Evolutionary conservation across 2,113 vertebrate species (phyloP).

Genomic region (zebrafish (Danio rerio)): DNA sequence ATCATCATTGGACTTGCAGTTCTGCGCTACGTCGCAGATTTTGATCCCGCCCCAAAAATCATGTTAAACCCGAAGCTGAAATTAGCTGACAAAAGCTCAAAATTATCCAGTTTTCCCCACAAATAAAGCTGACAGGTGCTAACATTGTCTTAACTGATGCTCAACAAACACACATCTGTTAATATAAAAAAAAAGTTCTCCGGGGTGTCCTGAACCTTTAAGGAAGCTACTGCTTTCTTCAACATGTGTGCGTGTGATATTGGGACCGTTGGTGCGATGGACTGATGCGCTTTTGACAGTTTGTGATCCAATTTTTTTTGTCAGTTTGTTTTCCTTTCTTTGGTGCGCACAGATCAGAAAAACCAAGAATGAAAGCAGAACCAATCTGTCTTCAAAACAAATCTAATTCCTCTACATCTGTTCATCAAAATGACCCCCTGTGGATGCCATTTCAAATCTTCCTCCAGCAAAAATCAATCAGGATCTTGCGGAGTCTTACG

Average conservation of each 20-base stretch:
- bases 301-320: slow-evolving; percentile 50
- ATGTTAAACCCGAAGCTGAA: too few species aligned
- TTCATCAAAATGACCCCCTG: slow-evolving; percentile 61
- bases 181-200: too few species aligned
- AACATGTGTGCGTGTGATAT: slow-evolving; percentile 29
- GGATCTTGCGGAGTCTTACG: neutral
- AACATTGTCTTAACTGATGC: too few species aligned
- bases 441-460: slow-evolving; percentile 55
- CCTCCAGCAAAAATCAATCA: slow-evolving; percentile 34
- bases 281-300: slow-evolving; percentile 55
- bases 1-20: too few species aligned
- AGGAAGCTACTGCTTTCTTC: neutral
- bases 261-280: slow-evolving; percentile 12
- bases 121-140: too few species aligned
- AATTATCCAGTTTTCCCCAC: too few species aligned
- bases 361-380: slow-evolving; percentile 47
- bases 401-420: slow-evolving; percentile 50
- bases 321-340: slow-evolving; percentile 45
- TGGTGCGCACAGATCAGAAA: slow-evolving; percentile 23
- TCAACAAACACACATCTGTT: too few species aligned
- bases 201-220: too few species aligned
- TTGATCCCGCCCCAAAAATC: too few species aligned
- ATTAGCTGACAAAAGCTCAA: too few species aligned
- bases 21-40: too few species aligned
- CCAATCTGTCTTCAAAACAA: slow-evolving; percentile 55